A percentile compares a stretch with the other conserved stretches of the same genome.
Conservation (phyloP, 2,113 vertebrate species). For the Chaetodon auriga region DNA sequence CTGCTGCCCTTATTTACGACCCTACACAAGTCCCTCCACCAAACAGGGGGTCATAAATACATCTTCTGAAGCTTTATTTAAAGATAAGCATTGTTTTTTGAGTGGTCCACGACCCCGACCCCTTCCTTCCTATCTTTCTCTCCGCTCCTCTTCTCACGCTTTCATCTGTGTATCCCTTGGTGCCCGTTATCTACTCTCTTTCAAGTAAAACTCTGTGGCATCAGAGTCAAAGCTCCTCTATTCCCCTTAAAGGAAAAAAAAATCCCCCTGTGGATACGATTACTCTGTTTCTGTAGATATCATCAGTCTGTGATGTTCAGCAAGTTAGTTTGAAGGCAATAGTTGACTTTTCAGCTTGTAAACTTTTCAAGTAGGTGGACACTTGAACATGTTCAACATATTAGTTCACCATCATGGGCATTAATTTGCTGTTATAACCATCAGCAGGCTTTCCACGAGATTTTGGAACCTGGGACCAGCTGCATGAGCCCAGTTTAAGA, state of each 20-base stretch:
- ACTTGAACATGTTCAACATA: not conserved
- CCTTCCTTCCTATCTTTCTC: conserved; percentile 77
- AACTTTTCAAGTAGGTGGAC: not conserved
- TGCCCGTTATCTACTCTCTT: conserved; percentile 51
- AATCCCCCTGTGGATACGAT: conserved; percentile 1
- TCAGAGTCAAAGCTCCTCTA: conserved; percentile 35
- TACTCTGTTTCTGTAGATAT: conserved; percentile 13
- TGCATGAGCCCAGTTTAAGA: too few species aligned
- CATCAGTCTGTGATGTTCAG: conserved; percentile 33
- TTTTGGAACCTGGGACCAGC: not conserved
- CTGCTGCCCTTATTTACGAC: conserved; percentile 22
- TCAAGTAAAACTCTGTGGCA: conserved; percentile 45
- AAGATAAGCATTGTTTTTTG: conserved; percentile 69
- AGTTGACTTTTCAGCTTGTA: not conserved
- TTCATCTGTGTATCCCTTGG: conserved; percentile 56
- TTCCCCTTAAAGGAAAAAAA: conserved; percentile 23
- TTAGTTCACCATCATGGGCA: not conserved
- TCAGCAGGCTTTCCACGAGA: not conserved
- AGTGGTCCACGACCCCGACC: conserved; percentile 42
- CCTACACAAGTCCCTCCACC: conserved; percentile 11
- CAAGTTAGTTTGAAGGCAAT: not conserved
- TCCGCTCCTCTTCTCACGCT: conserved; percentile 62
- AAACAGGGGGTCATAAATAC: conserved; percentile 60
- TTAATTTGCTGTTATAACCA: not conserved
- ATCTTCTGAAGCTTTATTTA: conserved; percentile 74